A percentile compares a stretch with the other conserved stretches of the same genome.
These are phyloP conservation scores for Cliona cf. orientalis DNA, from an alignment of 37 sponge, comb jelly and placozoan genomes.

Conservation along the genomic window DNA sequence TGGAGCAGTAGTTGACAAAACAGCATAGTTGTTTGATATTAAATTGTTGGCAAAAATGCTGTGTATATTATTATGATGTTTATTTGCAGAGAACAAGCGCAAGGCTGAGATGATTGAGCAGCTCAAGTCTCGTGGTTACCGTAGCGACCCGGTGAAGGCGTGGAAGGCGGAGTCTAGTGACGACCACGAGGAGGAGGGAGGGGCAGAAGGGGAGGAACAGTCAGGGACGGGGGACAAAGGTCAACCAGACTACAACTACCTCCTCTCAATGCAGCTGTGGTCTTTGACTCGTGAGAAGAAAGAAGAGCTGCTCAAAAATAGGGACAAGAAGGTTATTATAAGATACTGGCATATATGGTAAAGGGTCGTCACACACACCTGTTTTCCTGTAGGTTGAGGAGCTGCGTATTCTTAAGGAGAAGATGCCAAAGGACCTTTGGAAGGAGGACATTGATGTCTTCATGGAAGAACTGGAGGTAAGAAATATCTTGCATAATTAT, in stretches of 20 bases:
- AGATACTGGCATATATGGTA: neutral
- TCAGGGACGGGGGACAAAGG: constrained; percentile 21
- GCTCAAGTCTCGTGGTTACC: constrained; percentile 70
- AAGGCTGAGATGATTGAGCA: constrained; percentile 74
- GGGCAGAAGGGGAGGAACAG: constrained; percentile 18
- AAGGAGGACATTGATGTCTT: constrained; percentile 83
- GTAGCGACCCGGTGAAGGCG: constrained; percentile 90
- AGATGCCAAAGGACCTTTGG: constrained; percentile 84
- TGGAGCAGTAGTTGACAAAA: too few species aligned
- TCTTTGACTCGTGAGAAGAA: constrained; percentile 89
- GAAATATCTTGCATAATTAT: neutral
- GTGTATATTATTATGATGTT: too few species aligned
- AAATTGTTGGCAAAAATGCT: too few species aligned
- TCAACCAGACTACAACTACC: constrained; percentile 84
- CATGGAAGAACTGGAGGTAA: constrained; percentile 74
- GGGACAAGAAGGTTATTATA: constrained; percentile 78
- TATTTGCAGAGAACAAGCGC: constrained; percentile 71
- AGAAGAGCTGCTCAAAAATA: constrained; percentile 84
- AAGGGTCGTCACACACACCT: neutral
- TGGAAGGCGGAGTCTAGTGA: constrained; percentile 69
- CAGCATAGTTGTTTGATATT: too few species aligned
- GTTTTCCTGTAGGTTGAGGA: constrained; percentile 59
- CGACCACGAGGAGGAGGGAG: constrained; percentile 29
- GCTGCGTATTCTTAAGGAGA: constrained; percentile 56
- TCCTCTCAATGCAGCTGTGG: constrained; percentile 89